phyloP scores from a whole-genome alignment of 2,797 vertebrate species.

The Champsocephalus gunnari region DNA sequence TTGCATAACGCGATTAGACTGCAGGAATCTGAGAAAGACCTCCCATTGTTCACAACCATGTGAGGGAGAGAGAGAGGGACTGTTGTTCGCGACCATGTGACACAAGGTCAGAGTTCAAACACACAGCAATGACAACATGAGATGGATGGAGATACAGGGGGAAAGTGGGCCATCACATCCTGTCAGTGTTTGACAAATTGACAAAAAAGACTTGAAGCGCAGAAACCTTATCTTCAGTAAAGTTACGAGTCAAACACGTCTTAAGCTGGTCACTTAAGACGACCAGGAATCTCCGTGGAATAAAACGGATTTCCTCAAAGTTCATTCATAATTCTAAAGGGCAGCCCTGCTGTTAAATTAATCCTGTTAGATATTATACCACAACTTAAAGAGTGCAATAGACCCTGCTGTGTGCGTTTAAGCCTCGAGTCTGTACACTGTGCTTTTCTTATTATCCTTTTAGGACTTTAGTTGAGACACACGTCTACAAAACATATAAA shows the following conservation, averaged over 20 bases:
- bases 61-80: slow-evolving; percentile 38
- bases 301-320: neutral
- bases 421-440: neutral
- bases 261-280: neutral
- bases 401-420: neutral
- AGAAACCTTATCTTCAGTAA: neutral
- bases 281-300: neutral
- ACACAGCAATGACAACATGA: slow-evolving; percentile 35
- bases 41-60: slow-evolving; percentile 65
- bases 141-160: neutral
- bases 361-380: neutral
- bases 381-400: neutral
- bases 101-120: slow-evolving; percentile 49
- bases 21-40: slow-evolving; percentile 70
- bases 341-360: slow-evolving; percentile 1
- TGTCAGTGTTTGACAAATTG: neutral
- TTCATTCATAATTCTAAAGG: neutral
- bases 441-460: too few species aligned
- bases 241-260: neutral
- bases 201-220: neutral
- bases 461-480: too few species aligned
- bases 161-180: neutral
- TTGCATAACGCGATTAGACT: slow-evolving; percentile 73
- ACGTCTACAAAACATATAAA: neutral
- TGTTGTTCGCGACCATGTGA: slow-evolving; percentile 53